Base-by-base conservation (phyloP, 2,888 invertebrate genomes). In the Hecatera dysodea region DNA sequence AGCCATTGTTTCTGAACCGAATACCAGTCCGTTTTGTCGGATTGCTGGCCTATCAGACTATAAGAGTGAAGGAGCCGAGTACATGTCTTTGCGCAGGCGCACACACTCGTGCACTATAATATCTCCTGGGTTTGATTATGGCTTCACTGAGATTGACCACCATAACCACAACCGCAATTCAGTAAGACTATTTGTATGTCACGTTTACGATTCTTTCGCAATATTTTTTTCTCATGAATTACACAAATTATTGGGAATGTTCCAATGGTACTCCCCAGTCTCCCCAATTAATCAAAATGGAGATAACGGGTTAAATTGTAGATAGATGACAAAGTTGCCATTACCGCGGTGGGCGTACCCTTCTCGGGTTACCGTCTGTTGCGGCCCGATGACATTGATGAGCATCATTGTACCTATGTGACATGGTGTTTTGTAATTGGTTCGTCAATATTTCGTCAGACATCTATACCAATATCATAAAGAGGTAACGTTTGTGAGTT, bases 321-420 rank as follows among this genome's bases (percentile, higher is more conserved):
- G 57, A 67, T 56, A 61, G 68, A 59, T 12, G 39, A 73, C 72
- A 71, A 82, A 71, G 68, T 78, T 62, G 17, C 57, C 33, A 72
- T 56, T 29, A 66, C 9, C 24, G 59, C 27, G 46, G 83, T 72
- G 85, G 85, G 83, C 83, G 83, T 80, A 75, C 42, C 15, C 48
- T 11, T 74, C 75, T 83, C 85, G 2, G 8, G 71, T 83, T 80
- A 81, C 83, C 50, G 61, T 74, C 70, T 85, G 80, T 65, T 81
- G 50, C 48, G 69, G 57, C 3, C 8, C 12, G 80, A 84, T 83
- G 72, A 68, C 59, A 59, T 36, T 56, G 57, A 71, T 60, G 36
- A 39, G 29, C 65, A 60, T 64, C 60, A 56, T 52, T 53, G 17
- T 56, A 42, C n/a, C 39, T 33, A 27, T 19, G 12, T 44, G 27